A percentile compares a stretch with the other conserved stretches of the same genome.
Evolutionary conservation across 2,113 vertebrate genomes (phyloP).

Genomic region (Alaudala cheleensis): DNA sequence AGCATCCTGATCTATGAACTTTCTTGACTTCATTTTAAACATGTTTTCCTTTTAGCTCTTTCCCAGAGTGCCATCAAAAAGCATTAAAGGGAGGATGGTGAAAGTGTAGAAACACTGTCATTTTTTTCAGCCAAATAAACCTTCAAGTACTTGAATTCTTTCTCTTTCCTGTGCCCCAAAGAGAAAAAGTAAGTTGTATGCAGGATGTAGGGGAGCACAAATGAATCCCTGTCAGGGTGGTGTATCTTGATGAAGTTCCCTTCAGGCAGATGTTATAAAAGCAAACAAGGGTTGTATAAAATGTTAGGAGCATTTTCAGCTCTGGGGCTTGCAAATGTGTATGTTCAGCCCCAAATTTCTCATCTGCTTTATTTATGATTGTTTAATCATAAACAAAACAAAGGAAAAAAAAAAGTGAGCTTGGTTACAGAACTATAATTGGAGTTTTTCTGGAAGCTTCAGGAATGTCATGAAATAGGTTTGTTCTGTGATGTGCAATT

Average conservation of each 20-base stretch:
- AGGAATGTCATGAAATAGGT: not conserved
- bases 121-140: not conserved
- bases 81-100: not conserved
- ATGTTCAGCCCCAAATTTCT: not conserved
- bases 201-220: not conserved
- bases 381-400: not conserved
- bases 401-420: not conserved
- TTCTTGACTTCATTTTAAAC: not conserved
- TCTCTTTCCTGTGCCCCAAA: not conserved
- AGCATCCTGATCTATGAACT: not conserved
- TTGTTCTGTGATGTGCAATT: not conserved
- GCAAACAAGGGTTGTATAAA: not conserved
- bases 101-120: not conserved
- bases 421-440: not conserved
- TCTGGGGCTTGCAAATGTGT: not conserved
- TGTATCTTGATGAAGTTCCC: not conserved
- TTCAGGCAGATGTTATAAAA: not conserved
- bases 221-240: not conserved
- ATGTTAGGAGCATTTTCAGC: not conserved
- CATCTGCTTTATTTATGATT: not conserved
- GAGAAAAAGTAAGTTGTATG: not conserved
- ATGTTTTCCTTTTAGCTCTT: not conserved
- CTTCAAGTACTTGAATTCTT: not conserved
- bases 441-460: not conserved
- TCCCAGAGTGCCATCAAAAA: not conserved